Percentiles rank a stretch among this genome's conserved stretches.
phyloP scores from a whole-genome alignment of 2,113 vertebrate genomes.

The Rhodinocichla rosea region DNA sequence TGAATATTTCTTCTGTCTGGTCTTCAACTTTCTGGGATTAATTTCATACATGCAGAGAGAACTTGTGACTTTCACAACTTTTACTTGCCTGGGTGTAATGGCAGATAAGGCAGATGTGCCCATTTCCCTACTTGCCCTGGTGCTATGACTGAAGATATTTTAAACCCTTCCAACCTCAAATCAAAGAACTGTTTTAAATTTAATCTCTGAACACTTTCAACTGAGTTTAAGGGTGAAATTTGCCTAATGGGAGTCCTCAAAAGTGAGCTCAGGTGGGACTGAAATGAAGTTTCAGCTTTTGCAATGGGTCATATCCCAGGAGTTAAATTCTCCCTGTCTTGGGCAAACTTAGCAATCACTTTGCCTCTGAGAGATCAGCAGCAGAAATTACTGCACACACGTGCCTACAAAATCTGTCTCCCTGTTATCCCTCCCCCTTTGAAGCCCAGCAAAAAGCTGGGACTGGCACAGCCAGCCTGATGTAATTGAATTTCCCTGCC shows the following conservation, averaged over 20 bases:
- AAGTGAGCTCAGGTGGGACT: neutral
- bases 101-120: neutral
- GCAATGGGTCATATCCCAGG: neutral
- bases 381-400: neutral
- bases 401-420: neutral
- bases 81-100: neutral
- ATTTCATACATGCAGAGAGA: neutral
- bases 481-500: constrained; percentile 28
- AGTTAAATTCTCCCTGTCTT: neutral
- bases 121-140: neutral
- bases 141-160: neutral
- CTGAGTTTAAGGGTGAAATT: constrained; percentile 6
- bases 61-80: neutral
- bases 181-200: neutral
- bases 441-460: neutral
- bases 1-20: neutral
- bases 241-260: neutral
- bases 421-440: neutral
- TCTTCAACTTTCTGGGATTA: neutral
- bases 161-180: neutral
- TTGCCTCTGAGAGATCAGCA: neutral
- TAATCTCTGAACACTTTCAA: neutral
- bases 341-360: neutral
- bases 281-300: neutral
- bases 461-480: neutral